Conservation (phyloP, 2,888 invertebrate species). For the Chrysomela aeneicollis region DNA sequence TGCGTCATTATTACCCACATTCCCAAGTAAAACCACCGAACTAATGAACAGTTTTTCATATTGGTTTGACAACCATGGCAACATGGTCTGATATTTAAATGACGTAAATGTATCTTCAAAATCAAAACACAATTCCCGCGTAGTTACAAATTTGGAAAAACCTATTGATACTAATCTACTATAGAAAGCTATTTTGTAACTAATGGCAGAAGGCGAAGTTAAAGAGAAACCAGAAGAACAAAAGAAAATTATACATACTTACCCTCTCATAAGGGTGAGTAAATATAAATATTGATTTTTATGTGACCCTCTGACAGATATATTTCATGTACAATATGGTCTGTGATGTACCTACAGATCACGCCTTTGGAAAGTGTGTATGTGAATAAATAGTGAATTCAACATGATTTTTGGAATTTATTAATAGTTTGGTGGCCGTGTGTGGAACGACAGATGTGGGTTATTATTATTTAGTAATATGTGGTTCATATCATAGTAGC, state of each 20-base stretch:
- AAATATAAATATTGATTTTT: slow-evolving; percentile 35
- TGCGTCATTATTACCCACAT: too few relatives aligned
- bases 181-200: neutral
- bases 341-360: too few relatives aligned
- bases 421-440: too few relatives aligned
- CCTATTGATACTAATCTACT: neutral
- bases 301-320: slow-evolving; percentile 6
- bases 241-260: slow-evolving; percentile 48
- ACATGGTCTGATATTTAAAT: neutral
- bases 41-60: too few relatives aligned
- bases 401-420: too few relatives aligned
- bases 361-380: too few relatives aligned
- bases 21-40: too few relatives aligned
- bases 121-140: slow-evolving; percentile 6
- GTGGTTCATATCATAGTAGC: too few relatives aligned
- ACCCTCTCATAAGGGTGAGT: slow-evolving; percentile 50
- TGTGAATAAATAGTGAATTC: too few relatives aligned
- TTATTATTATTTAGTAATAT: too few relatives aligned
- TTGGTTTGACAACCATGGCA: neutral
- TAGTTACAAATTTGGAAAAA: slow-evolving; percentile 9
- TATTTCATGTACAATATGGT: neutral
- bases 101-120: neutral
- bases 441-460: too few relatives aligned
- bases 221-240: slow-evolving; percentile 45
- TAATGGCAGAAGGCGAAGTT: slow-evolving; percentile 46